Evolutionary conservation across 2,113 vertebrate genomes (phyloP).

Genomic region (Gavia stellata): DNA sequence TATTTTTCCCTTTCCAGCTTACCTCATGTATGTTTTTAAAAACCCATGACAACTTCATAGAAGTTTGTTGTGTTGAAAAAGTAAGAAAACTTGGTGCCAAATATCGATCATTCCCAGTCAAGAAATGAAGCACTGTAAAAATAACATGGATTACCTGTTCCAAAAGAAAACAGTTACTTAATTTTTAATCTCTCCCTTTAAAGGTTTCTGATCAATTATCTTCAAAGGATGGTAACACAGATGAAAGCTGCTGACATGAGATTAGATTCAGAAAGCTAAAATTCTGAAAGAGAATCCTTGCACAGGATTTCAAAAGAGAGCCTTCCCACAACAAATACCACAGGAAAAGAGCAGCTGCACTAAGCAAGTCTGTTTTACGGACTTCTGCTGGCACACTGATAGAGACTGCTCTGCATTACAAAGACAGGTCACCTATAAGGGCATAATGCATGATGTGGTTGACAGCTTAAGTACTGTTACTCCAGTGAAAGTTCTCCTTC

Average conservation of each 20-base stretch:
- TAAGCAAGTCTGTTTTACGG: background rate
- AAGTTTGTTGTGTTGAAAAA: conserved; percentile 88
- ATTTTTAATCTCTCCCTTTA: background rate
- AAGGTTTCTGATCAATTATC: background rate
- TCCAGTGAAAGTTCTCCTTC: background rate
- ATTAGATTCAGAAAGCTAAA: background rate
- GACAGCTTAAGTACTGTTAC: background rate
- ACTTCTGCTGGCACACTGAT: background rate
- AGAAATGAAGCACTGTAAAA: conserved; percentile 82
- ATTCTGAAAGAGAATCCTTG: background rate
- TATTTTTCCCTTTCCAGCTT: background rate
- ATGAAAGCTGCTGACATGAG: background rate
- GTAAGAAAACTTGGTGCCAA: conserved; percentile 80
- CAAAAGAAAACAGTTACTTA: conserved; percentile 25
- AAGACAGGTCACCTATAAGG: fast-evolving
- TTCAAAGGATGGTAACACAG: background rate
- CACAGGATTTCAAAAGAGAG: background rate
- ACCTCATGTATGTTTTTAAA: conserved; percentile 83
- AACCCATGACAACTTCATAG: conserved; percentile 85
- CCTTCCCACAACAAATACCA: background rate
- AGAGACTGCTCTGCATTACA: background rate
- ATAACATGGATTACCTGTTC: conserved; percentile 77
- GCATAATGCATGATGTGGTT: background rate
- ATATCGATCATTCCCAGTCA: conserved; percentile 81
- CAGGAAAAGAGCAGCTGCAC: background rate